phyloP scores from a whole-genome alignment of 23 tunicate species.

The Diplosoma virens region DNA sequence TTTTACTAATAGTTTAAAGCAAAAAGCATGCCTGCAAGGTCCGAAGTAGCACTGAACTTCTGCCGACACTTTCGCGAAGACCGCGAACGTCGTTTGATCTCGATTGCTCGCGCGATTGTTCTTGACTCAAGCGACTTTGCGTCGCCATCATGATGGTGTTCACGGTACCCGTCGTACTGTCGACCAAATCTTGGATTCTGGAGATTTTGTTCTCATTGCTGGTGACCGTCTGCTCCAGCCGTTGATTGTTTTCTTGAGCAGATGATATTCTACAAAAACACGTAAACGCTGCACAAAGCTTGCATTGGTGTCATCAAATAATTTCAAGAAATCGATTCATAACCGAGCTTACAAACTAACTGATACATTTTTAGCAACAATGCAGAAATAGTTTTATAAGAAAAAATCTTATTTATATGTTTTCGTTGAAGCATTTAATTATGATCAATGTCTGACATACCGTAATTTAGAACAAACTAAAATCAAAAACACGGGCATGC shows the following conservation, averaged over 20 bases:
- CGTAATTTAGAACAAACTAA: no score
- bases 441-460: no score
- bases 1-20: background rate
- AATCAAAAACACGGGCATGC: background rate
- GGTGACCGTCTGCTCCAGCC: slow-evolving; percentile 15
- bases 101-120: slow-evolving; percentile 34
- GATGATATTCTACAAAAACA: no score
- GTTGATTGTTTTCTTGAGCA: background rate
- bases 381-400: no score
- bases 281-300: no score
- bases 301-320: no score
- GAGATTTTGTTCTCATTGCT: slow-evolving; percentile 54
- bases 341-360: no score
- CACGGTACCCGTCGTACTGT: slow-evolving; percentile 23
- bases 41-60: slow-evolving; percentile 7
- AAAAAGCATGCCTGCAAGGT: slow-evolving; percentile 18
- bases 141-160: background rate
- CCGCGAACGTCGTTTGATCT: slow-evolving; percentile 34
- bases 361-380: no score
- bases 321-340: no score
- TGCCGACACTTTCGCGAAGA: slow-evolving; percentile 13
- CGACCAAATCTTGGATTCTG: slow-evolving; percentile 31
- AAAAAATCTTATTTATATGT: no score
- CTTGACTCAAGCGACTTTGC: background rate
- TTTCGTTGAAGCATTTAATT: no score